These are phyloP conservation scores for Thera britannica DNA, from an alignment of 2,888 invertebrate genomes.

Conservation along the genomic window DNA sequence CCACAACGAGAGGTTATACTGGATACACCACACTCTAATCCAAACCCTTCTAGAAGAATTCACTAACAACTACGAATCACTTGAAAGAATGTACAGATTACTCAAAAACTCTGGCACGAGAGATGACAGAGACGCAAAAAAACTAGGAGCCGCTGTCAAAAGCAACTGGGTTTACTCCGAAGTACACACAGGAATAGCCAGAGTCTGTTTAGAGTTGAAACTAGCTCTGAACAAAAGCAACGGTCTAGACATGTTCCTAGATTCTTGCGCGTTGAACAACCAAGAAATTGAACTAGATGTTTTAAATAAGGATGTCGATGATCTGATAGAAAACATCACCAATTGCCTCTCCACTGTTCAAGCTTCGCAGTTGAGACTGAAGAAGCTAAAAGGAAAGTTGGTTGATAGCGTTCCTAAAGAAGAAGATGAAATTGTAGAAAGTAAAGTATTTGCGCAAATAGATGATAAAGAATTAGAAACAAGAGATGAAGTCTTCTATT, in stretches of 20 bases:
- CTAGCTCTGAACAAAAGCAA: conserved; percentile 68
- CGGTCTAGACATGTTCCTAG: conserved; percentile 72
- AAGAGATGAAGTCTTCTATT: conserved; percentile 80
- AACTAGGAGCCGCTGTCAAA: conserved; percentile 59
- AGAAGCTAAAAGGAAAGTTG: conserved; percentile 67
- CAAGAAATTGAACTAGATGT: conserved; percentile 67
- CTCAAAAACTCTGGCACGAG: conserved; percentile 68
- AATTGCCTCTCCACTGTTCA: conserved; percentile 68
- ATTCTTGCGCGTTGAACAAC: conserved; percentile 71
- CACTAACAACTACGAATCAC: conserved; percentile 59
- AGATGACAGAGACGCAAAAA: conserved; percentile 55
- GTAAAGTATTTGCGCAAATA: conserved; percentile 59
- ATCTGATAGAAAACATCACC: conserved; percentile 66
- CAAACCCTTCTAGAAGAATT: conserved; percentile 60
- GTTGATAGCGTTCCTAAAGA: conserved; percentile 42
- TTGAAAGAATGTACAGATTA: conserved; percentile 74
- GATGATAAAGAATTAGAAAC: conserved; percentile 68
- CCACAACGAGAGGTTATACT: conserved; percentile 75
- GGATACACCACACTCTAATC: conserved; percentile 69
- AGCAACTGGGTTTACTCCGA: conserved; percentile 76
- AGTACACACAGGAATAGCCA: conserved; percentile 70
- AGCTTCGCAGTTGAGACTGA: conserved; percentile 68
- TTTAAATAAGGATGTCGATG: conserved; percentile 71
- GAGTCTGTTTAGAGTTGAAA: conserved; percentile 70
- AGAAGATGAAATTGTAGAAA: conserved; percentile 52